phyloP scores from a whole-genome alignment of 2,888 invertebrate species.

The Gymnoscelis rufifasciata region DNA sequence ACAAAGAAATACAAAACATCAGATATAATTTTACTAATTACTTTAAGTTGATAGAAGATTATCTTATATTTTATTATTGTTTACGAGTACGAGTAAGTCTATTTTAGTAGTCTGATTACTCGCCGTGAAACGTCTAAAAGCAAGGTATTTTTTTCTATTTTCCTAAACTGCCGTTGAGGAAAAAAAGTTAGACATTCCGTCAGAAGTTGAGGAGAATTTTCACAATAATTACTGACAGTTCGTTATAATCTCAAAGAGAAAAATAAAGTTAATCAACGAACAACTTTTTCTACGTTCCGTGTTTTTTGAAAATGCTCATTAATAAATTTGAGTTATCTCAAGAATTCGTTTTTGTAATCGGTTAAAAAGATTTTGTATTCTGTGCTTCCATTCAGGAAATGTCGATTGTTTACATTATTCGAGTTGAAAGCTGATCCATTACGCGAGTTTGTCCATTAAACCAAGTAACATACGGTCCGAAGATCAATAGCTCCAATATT shows the following conservation, averaged over 20 bases:
- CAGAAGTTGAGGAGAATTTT: too few relatives aligned
- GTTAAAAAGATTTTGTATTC: conserved; percentile 7
- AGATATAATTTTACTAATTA: too few relatives aligned
- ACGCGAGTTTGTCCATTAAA: not conserved
- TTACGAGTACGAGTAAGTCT: too few relatives aligned
- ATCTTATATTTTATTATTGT: too few relatives aligned
- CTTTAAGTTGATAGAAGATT: too few relatives aligned
- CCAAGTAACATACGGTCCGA: not conserved
- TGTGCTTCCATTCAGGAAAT: conserved; percentile 9
- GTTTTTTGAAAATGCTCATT: conserved; percentile 2
- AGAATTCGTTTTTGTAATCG: conserved; percentile 7
- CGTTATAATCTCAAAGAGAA: conserved; percentile 1
- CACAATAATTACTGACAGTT: not conserved
- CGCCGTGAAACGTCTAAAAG: too few relatives aligned
- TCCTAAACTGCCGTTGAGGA: not conserved
- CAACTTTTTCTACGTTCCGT: not conserved
- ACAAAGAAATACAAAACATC: conserved; percentile 17
- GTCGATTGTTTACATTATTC: conserved; percentile 1
- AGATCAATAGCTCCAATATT: too few relatives aligned
- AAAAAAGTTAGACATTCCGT: too few relatives aligned
- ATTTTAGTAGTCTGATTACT: too few relatives aligned
- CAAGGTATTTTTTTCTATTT: not conserved
- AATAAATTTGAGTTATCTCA: conserved; percentile 10
- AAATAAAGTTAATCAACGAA: not conserved
- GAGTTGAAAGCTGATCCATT: not conserved